Evolutionary conservation across 2,113 vertebrate genomes (phyloP).

Genomic region (Bubalus kerabau): DNA sequence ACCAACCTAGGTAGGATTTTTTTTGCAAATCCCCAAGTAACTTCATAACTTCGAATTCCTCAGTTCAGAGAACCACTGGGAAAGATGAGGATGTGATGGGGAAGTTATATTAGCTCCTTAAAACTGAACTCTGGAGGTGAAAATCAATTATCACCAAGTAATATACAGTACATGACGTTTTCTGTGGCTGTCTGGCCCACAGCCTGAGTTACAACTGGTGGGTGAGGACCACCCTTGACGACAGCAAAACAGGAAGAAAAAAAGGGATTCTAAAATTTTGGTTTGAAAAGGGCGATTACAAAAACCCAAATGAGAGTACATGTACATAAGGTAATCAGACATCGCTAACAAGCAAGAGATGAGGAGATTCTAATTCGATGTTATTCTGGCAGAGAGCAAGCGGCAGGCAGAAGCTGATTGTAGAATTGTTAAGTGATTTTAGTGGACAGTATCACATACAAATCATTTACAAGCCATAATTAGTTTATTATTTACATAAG

Average conservation of each 20-base stretch:
- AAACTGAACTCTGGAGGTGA: conserved; percentile 62
- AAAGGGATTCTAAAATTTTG: conserved; percentile 58
- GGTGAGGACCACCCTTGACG: conserved; percentile 74
- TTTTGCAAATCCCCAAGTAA: conserved; percentile 56
- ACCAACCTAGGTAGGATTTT: conserved; percentile 63
- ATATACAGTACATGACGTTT: conserved; percentile 76
- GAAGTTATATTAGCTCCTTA: conserved; percentile 45
- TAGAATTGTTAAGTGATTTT: conserved; percentile 90
- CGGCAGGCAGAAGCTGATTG: conserved; percentile 89
- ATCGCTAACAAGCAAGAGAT: conserved; percentile 79
- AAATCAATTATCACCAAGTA: conserved; percentile 60
- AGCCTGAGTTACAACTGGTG: conserved; percentile 76
- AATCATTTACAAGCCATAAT: conserved; percentile 95
- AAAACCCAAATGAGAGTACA: conserved; percentile 80
- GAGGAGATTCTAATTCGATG: conserved; percentile 79
- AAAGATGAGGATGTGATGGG: conserved; percentile 36
- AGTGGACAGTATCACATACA: conserved; percentile 86
- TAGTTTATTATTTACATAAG: conserved; percentile 98
- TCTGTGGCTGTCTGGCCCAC: conserved; percentile 73
- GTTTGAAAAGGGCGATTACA: conserved; percentile 75
- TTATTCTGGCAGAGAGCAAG: conserved; percentile 91
- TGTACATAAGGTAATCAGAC: conserved; percentile 73
- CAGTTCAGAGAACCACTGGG: conserved; percentile 55
- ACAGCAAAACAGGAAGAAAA: conserved; percentile 77
- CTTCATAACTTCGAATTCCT: conserved; percentile 24